A percentile compares a stretch with the other conserved stretches of the same genome.
These are phyloP conservation scores for Pelagia noctiluca DNA, from an alignment of 30 jellyfish, hydroid and myxozoan species.

Conservation along the genomic window DNA sequence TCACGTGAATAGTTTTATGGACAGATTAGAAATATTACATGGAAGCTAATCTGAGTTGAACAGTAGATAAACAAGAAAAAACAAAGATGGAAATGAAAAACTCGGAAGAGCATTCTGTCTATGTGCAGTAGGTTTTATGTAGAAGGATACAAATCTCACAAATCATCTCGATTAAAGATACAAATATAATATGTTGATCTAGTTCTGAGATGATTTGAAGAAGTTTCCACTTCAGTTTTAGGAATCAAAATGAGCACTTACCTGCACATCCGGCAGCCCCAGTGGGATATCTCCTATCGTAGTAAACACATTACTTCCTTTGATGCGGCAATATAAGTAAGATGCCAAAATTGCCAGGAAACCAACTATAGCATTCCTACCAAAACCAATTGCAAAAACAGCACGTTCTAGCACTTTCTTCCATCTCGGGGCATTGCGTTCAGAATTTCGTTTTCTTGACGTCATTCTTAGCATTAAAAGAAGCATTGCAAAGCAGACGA, in stretches of 20 bases:
- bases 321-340: slow-evolving; percentile 12
- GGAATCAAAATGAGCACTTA: neutral
- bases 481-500: slow-evolving; percentile 43
- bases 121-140: neutral
- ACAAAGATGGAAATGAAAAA: neutral
- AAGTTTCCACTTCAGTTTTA: neutral
- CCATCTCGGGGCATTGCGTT: neutral
- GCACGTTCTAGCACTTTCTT: slow-evolving; percentile 25
- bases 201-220: neutral
- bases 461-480: slow-evolving; percentile 17
- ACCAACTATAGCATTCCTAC: slow-evolving; percentile 71
- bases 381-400: slow-evolving; percentile 40
- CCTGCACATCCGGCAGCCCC: slow-evolving; percentile 84
- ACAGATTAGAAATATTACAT: too few species aligned
- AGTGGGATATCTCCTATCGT: slow-evolving; percentile 71
- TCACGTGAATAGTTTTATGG: too few species aligned
- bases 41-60: too few species aligned
- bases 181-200: neutral
- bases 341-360: slow-evolving; percentile 64
- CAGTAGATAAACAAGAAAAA: too few species aligned
- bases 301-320: slow-evolving; percentile 51
- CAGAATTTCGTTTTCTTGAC: slow-evolving; percentile 5
- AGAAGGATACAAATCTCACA: too few species aligned
- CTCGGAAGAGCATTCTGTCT: neutral
- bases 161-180: too few species aligned